Base-by-base conservation (phyloP, 2,113 vertebrate genomes). In the Eira barbara region DNA sequence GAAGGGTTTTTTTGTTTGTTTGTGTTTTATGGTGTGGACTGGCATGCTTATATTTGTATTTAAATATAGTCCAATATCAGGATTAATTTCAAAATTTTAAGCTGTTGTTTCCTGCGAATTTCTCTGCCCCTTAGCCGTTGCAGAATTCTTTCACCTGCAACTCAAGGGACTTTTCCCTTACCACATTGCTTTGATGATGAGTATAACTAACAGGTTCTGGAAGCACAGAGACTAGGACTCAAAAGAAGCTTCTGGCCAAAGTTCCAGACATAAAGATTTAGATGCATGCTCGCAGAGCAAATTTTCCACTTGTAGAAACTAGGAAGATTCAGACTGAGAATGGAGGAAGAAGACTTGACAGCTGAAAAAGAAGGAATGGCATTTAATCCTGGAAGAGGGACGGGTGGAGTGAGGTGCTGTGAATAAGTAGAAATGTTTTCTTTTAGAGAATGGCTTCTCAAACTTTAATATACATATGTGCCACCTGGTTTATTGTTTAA, bases 121-220 rank as follows among this genome's bases (percentile, higher is more conserved):
- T 67, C 36, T 61, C 27, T 92, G 74, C 17, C 20, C 13, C 17
- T 63, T 12, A 27, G 5, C 12, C 52, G 7, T 91, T 42, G 59
- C 4, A n/a, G 18, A 59, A 92, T 86, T 34, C 47, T 91, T 83
- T 80, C 21, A 42, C 47, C 49, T 84, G 29, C 8, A 61, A 6
- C 55, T 61, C 1, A 6, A n/a, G 55, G 93, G 80, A 9, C 7
- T 55, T 95, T 71, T 59, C 65, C 39, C 15, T 83, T 69, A 31
- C 36, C 18, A 65, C 34, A 52, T 89, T 15, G 39, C 5, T 89
- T 17, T 88, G 14, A 65, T 83, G 7, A 65, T 61, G n/a, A 89
- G 29, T 3, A 9, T 95, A 94, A 93, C 42, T 97, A 92, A 97
- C 5, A 74, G 67, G 86, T 97, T 90, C 69, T 92, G 47, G 74